phyloP scores from a whole-genome alignment of 2,797 vertebrate species.

The Periophthalmus magnuspinnatus region DNA sequence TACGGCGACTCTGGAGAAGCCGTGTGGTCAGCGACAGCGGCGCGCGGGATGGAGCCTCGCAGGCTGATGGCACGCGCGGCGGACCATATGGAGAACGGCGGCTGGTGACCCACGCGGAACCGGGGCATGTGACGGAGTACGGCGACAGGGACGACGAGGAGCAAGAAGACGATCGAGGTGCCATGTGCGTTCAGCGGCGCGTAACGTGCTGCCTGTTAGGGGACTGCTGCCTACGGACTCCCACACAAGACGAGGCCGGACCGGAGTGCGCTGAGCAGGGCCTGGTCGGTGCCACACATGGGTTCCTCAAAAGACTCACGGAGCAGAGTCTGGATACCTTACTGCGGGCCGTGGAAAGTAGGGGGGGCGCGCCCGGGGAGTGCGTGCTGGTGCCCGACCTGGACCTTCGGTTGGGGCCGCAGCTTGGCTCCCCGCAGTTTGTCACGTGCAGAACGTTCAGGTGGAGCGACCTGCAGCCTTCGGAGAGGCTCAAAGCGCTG shows the following conservation, averaged over 20 bases:
- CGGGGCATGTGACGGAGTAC: conserved; percentile 55
- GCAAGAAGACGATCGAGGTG: conserved; percentile 68
- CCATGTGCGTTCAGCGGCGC: conserved; percentile 72
- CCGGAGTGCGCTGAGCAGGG: conserved; percentile 77
- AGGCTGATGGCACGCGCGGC: conserved; percentile 68
- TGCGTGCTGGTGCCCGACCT: conserved; percentile 81
- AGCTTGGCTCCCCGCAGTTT: conserved; percentile 82
- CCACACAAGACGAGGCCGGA: conserved; percentile 62
- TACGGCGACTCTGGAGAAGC: conserved; percentile 98
- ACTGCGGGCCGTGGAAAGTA: conserved; percentile 90
- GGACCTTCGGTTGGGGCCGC: conserved; percentile 82
- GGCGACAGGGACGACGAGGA: conserved; percentile 66
- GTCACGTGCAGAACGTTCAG: conserved; percentile 90
- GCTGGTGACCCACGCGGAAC: conserved; percentile 71
- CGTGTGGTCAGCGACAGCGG: conserved; percentile 87
- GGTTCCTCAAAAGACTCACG: conserved; percentile 89
- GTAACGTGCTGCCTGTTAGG: conserved; percentile 92
- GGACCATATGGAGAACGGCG: conserved; percentile 70
- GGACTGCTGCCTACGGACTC: conserved; percentile 77
- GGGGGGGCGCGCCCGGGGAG: conserved; percentile 84
- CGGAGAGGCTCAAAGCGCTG: conserved; percentile 87
- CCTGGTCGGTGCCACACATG: conserved; percentile 82
- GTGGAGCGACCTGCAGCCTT: conserved; percentile 91
- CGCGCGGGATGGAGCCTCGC: conserved; percentile 79
- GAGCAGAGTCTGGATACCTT: conserved; percentile 88